phyloP scores from a whole-genome alignment of 2,888 invertebrate genomes.

The Tipula confusa region DNA sequence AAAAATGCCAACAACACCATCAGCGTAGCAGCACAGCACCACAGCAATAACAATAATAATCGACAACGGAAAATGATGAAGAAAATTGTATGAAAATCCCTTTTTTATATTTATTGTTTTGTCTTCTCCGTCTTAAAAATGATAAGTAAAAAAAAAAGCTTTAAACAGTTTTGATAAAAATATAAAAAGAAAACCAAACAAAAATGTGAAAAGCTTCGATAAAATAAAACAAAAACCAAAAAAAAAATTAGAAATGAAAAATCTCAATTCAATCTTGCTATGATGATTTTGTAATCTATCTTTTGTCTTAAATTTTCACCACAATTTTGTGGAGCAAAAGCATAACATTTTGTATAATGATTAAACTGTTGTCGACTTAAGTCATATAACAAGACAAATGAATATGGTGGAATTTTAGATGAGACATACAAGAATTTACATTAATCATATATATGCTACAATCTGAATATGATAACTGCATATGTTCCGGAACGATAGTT shows the following conservation, averaged over 20 bases:
- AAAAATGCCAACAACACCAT: neutral
- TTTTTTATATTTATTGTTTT: neutral
- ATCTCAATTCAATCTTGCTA: conserved; percentile 1
- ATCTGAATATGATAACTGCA: neutral
- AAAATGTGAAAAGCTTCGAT: neutral
- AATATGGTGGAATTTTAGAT: neutral
- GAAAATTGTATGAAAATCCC: conserved; percentile 8
- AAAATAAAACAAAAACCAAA: neutral
- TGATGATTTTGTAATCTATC: conserved; percentile 20
- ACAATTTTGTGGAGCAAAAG: neutral
- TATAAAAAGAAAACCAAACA: neutral
- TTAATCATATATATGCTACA: neutral
- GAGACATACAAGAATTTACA: neutral
- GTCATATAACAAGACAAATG: neutral
- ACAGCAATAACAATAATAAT: conserved; percentile 20
- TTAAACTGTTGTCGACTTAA: conserved; percentile 1
- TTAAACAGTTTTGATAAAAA: neutral
- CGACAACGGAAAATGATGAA: conserved; percentile 9
- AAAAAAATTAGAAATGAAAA: neutral
- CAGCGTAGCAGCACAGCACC: too few species aligned
- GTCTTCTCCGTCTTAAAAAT: neutral
- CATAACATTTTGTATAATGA: neutral
- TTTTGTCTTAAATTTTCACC: neutral
- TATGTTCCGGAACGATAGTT: too few species aligned
- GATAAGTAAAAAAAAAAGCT: neutral